These are phyloP conservation scores for Corythornis vintsioides DNA, from an alignment of 2,113 vertebrate species.

Conservation along the genomic window DNA sequence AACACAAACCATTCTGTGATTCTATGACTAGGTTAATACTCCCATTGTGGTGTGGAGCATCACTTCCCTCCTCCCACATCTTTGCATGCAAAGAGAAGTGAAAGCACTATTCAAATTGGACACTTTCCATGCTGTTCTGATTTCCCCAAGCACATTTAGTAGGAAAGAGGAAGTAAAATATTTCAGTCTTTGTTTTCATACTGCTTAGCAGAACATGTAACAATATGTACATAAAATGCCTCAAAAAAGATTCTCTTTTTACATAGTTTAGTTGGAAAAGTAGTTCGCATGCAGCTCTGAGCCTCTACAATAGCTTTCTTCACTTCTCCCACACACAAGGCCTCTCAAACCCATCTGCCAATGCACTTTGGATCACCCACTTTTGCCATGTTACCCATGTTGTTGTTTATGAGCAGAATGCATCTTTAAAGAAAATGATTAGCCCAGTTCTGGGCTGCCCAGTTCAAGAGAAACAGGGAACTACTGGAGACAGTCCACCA, in stretches of 20 bases:
- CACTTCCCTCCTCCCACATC: neutral
- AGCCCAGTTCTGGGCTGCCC: neutral
- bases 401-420: accelerated
- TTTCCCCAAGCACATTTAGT: neutral
- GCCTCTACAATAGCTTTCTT: neutral
- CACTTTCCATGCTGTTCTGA: neutral
- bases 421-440: neutral
- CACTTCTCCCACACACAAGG: neutral
- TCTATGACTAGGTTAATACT: neutral
- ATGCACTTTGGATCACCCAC: neutral
- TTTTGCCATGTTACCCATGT: neutral
- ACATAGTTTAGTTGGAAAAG: neutral
- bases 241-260: neutral
- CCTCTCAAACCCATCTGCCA: neutral
- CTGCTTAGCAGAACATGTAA: neutral
- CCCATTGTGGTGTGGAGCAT: neutral
- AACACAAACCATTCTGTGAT: neutral
- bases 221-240: neutral
- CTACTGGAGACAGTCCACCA: neutral
- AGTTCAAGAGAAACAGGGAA: neutral
- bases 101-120: neutral
- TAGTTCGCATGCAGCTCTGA: neutral
- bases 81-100: neutral
- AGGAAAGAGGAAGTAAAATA: constrained; percentile 31
- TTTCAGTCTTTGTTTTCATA: neutral